Base-by-base conservation (phyloP, 2,797 vertebrate genomes). In the Spinus pinus region DNA sequence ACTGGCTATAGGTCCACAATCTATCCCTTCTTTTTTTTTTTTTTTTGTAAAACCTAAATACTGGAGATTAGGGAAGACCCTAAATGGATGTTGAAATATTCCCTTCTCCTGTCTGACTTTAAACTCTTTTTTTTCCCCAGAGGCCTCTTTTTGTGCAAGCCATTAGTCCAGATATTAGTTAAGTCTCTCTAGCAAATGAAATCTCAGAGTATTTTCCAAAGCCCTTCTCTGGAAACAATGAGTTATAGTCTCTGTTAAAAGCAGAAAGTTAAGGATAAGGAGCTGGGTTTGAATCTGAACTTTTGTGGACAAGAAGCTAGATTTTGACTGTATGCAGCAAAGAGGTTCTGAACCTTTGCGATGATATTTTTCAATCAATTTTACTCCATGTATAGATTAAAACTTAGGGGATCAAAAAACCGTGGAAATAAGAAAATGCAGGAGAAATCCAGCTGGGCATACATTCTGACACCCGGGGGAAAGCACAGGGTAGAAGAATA, bases 191-290 rank as follows among this genome's bases (percentile, higher is more conserved):
- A 95, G 30, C 44, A 88, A 92, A 79, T 69, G 35, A 92, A 96
- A 86, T 91, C 70, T 93, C 54, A 72, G 25, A 85, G 62, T 86
- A 88, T 86, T 96, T 95, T 95, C 90, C 90, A 81, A 87, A 95
- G 21, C 7, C 35, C 28, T 82, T 12, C 60, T 88, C 64, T 90
- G 80, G 82, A 95, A 94, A 93, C 72, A 96, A 71, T 90, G 74
- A 88, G 9, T 73, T 15, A 20, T 80, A 61, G 28, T 87, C 21
- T 86, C 46, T 53, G 9, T 79, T 82, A 88, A 95, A 96, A 94
- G 70, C 22, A 83, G 73, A 80, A 94, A 90, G 51, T 54, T 80
- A 72, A 27, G 53, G 28, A 65, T 50, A 62, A 62, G 50, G 39
- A 77, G 8, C 33, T 79, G 78, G 77, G 57, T 74, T 78, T 82